Evolutionary conservation across 2,888 invertebrate genomes (phyloP).

Genomic region (Biston stratarius): DNA sequence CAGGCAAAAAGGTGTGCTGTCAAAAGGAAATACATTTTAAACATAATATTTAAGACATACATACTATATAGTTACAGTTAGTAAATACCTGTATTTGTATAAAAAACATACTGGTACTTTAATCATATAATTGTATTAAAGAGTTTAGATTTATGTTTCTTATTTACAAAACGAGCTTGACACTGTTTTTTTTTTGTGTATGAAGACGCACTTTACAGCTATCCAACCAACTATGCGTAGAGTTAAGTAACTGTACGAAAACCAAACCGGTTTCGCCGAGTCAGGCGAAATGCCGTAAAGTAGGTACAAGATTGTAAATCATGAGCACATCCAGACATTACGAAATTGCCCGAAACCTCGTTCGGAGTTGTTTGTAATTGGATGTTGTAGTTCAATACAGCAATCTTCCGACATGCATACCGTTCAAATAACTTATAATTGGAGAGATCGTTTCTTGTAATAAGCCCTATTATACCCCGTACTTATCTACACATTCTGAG

Average conservation of each 20-base stretch:
- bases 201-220: slow-evolving; percentile 12
- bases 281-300: slow-evolving; percentile 39
- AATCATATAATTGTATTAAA: neutral
- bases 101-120: neutral
- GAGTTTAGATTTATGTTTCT: neutral
- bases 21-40: too few relatives aligned
- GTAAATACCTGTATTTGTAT: neutral
- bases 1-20: too few relatives aligned
- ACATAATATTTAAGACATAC: too few relatives aligned
- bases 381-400: slow-evolving; percentile 33
- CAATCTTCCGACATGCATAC: slow-evolving; percentile 44
- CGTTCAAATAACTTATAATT: slow-evolving; percentile 36
- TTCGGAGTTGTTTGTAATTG: slow-evolving; percentile 34
- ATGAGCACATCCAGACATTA: slow-evolving; percentile 41
- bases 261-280: slow-evolving; percentile 39
- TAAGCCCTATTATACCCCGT: slow-evolving; percentile 7
- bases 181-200: neutral
- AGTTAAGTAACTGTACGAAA: slow-evolving; percentile 22
- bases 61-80: too few relatives aligned
- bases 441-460: slow-evolving; percentile 24
- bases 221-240: slow-evolving; percentile 7
- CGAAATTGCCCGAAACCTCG: slow-evolving; percentile 41
- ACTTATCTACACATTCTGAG: neutral
- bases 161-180: neutral
- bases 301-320: slow-evolving; percentile 40